Conservation (phyloP, 30 jellyfish, hydroid and myxozoan genomes). For the Aurelia aurita complex sp. Pacific region DNA sequence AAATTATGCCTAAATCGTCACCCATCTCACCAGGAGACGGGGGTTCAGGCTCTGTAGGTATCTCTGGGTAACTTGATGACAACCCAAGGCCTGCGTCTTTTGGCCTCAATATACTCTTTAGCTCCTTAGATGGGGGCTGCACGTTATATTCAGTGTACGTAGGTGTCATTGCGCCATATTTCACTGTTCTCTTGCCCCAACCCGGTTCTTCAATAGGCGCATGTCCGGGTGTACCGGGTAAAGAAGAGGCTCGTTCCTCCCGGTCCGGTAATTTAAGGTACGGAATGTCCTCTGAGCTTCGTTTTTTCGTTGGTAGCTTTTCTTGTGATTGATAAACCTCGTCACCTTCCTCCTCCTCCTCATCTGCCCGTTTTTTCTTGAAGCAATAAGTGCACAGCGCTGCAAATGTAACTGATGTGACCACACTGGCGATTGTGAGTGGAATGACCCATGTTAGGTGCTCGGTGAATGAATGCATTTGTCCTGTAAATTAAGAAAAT, state of each 20-base stretch:
- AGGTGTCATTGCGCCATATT: slow-evolving; percentile 42
- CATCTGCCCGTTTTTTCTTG: slow-evolving; percentile 58
- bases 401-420: slow-evolving; percentile 35
- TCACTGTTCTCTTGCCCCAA: slow-evolving; percentile 23
- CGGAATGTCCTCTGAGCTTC: slow-evolving; percentile 16
- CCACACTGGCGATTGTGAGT: slow-evolving; percentile 45
- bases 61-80: neutral
- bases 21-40: slow-evolving; percentile 69
- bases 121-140: slow-evolving; percentile 56
- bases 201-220: slow-evolving; percentile 43
- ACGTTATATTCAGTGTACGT: slow-evolving; percentile 24
- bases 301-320: slow-evolving; percentile 4
- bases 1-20: slow-evolving; percentile 78
- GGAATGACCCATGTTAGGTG: slow-evolving; percentile 49
- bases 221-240: slow-evolving; percentile 21
- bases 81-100: neutral
- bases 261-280: slow-evolving; percentile 28
- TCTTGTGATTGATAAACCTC: neutral
- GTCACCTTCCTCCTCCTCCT: slow-evolving; percentile 50
- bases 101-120: slow-evolving; percentile 20
- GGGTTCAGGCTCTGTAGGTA: slow-evolving; percentile 79
- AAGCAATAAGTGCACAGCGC: slow-evolving; percentile 79
- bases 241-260: slow-evolving; percentile 18
- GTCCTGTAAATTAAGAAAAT: slow-evolving; percentile 13
- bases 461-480: slow-evolving; percentile 22